Base-by-base conservation (phyloP, 2,113 vertebrate species). In the Aix galericulata region DNA sequence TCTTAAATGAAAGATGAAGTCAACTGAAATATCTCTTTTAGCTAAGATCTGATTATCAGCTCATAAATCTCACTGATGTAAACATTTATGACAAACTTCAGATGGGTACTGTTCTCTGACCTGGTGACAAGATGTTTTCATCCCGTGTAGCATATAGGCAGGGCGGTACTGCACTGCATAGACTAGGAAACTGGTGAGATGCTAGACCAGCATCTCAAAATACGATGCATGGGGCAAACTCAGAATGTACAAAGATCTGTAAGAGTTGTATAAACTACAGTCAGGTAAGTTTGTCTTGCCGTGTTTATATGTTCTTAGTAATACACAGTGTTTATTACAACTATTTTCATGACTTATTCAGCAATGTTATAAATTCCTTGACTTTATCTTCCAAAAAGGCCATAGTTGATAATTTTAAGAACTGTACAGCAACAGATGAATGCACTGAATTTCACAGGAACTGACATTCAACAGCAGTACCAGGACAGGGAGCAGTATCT, bases 161-260 rank as follows among this genome's bases (percentile, higher is more conserved):
- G 40, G 22, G 36, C 0, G 1, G 36, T 9, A 11, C 0, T 2
- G 63, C 31, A 76, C 64, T 14, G 15, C 1, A 0, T n/a, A 31
- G 23, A 4, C 36, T 21, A 8, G 14, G 23, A 38, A 50, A 21
- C 27, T 46, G 18, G 55, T 17, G 56, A 58, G 56, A 36, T 4
- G 22, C 75, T 66, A 52, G 14, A 13, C 20, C n/a, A 27, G 63
- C 11, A 40, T 40, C 40, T 4, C 75, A 4, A 58, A 60, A 32
- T 5, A 15, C 7, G 12, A 6, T 4, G 2, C 3, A 29, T 17
- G n/a, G 62, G 34, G 7, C 11, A 29, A 25, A n/a, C 14, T 40
- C 52, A 55, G 29, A 55, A 40, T 2, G 3, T 10, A 31, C 25
- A 13, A 0, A 10, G 64, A 64, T 8, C 8, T 38, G 5, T 8